Evolutionary conservation across 2,113 vertebrate genomes (phyloP), one percentile per base, ranked within the genome.

Genomic region (Daphoenositta chrysoptera): DNA sequence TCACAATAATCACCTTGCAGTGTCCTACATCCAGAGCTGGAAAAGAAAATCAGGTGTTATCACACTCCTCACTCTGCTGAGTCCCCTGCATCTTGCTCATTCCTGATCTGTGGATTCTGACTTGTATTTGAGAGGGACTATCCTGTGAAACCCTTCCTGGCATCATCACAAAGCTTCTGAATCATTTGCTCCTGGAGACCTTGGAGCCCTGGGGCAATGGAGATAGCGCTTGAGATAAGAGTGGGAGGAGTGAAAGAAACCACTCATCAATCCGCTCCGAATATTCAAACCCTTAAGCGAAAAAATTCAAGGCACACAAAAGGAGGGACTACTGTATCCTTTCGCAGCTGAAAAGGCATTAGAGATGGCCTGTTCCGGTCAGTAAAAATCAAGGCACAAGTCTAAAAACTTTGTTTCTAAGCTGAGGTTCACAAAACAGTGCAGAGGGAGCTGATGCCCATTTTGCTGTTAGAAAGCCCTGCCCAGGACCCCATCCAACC

Each of bases 401-500:
- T 39, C 61, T 75, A 15, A 53, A 64, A 64, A 30, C 72, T 22
- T 7, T 19, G 22, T 14, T 87, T 76, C 26, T 45, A 28, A 56
- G 28, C 37, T 12, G 45, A 45, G 57, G 31, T 23, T 65, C 48
- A 40, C 57, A 69, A 30, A 80, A 68, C 40, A 6, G 1, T 4
- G 70, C 15, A 21, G 47, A 17, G 8, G 26, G 15, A 92, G 18
- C 13, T 28, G 22, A 11, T 47, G 50, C 7, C 6, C 10, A 1
- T 23, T 50, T 23, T 37, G 21, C 3, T 54, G 6, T 48, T 33
- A 8, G 3, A 27, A 48, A 64, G 57, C 14, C 31, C 10, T 11
- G 20, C 31, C 2, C 1, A 28, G 14, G 35, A 37, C 12, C 7
- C 15, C 2, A 0, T 61, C 19, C 42, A 54, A 10, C 15, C 33